Base-by-base conservation (phyloP, 2,888 invertebrate species). In the Drosophila cracens region DNA sequence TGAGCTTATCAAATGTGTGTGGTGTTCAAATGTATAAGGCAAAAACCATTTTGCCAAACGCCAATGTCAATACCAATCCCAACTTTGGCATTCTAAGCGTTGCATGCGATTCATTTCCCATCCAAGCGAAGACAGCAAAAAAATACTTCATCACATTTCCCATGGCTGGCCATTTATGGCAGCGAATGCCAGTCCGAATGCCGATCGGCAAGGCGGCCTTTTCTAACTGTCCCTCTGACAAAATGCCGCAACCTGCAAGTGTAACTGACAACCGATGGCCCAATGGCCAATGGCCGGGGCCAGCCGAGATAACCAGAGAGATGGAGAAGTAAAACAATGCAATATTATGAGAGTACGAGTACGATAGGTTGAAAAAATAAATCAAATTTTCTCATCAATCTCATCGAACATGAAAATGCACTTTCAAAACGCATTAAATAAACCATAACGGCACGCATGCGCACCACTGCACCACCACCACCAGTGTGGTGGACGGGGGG, bases 361-460 rank as follows among this genome's bases (percentile, higher is more conserved):
- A 18, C 73, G 75, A 78, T 80, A 81, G 61, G 75, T 75, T 70
- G 81, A 81, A 87, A 87, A 87, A 87, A 89, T 89, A 87, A 82
- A 89, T 83, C 82, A 89, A 89, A 83, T 91, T 91, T 91, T 91
- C 92, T 90, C 91, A 91, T 91, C 92, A 92, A 92, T 91, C 90
- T 88, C 85, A 82, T 86, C 89, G 87, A 92, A 91, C 92, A 91
- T 91, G 91, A 87, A 91, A 92, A 91, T 90, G 91, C 91, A 91
- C 92, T 91, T 91, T 91, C 92, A 89, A 92, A 91, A 91, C 90
- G 92, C 89, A 90, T 92, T 91, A 88, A 91, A 92, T 90, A 92
- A 91, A 92, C 89, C 92, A 92, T 91, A 91, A 91, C 91, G 92
- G 91, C 91, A 91, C 91, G 91, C 91, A 91, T 91, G 87, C 83